Evolutionary conservation across 2,888 invertebrate genomes (phyloP).

Genomic region (Halictus ligatus): DNA sequence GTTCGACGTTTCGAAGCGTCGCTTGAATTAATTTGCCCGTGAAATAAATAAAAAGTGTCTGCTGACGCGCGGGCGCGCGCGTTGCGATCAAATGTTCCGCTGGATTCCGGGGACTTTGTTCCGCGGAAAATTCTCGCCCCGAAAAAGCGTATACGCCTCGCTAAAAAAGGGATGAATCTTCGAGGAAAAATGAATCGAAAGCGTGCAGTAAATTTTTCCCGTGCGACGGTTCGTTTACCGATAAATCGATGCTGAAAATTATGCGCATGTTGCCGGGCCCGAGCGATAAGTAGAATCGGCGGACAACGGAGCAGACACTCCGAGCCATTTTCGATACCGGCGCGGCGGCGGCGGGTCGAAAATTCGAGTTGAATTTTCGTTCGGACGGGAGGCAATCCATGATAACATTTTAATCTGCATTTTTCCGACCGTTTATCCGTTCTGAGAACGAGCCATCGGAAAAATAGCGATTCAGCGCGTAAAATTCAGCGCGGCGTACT

Average conservation of each 20-base stretch:
- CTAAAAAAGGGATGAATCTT: neutral
- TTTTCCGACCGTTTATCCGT: neutral
- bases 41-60: neutral
- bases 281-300: neutral
- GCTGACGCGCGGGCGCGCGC: neutral
- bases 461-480: neutral
- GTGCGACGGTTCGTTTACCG: neutral
- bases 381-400: neutral
- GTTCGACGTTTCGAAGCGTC: constrained; percentile 11
- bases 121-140: neutral
- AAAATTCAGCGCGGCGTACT: neutral
- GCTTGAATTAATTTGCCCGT: constrained; percentile 44
- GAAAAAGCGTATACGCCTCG: neutral
- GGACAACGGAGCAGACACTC: neutral
- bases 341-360: neutral
- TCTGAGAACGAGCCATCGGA: neutral
- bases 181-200: neutral
- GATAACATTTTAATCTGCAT: neutral
- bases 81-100: neutral
- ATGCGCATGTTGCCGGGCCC: neutral
- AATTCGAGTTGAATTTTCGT: neutral
- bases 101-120: neutral
- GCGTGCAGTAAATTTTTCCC: neutral
- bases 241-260: neutral
- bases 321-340: neutral